Evolutionary conservation across 2,113 vertebrate genomes (phyloP).

Genomic region (Cynoglossus semilaevis): DNA sequence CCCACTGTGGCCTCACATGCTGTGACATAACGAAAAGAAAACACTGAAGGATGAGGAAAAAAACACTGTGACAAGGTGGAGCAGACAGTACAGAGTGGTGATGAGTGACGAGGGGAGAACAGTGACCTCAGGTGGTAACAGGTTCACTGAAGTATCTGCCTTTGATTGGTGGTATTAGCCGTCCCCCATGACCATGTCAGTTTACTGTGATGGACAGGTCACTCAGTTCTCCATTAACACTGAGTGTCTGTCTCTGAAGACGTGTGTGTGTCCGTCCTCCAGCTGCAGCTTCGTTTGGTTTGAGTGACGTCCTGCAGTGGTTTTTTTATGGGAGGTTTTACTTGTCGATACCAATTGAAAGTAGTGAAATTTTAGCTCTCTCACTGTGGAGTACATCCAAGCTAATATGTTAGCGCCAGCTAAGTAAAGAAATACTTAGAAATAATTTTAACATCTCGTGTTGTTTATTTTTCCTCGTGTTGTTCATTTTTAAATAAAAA

Average conservation of each 20-base stretch:
- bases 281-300: no score
- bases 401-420: no score
- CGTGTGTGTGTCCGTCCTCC: no score
- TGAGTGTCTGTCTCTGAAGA: slow-evolving; percentile 19
- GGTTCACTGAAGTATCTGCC: neutral
- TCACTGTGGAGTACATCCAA: no score
- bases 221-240: slow-evolving; percentile 35
- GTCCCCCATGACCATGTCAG: slow-evolving; percentile 38
- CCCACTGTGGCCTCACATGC: slow-evolving; percentile 15
- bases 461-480: no score
- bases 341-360: no score
- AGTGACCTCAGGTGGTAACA: slow-evolving; percentile 49
- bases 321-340: no score
- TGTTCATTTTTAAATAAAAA: no score
- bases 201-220: slow-evolving; percentile 39
- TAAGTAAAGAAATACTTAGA: no score
- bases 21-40: slow-evolving; percentile 26
- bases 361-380: no score
- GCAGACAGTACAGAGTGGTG: slow-evolving; percentile 27
- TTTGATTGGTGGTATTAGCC: slow-evolving; percentile 54
- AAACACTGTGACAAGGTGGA: slow-evolving; percentile 38
- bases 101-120: slow-evolving; percentile 53
- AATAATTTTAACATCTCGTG: no score
- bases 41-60: slow-evolving; percentile 6
- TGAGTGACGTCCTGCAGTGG: no score